A percentile compares a stretch with the other conserved stretches of the same genome.
These are phyloP conservation scores for Amblyraja radiata DNA, from an alignment of 2,797 vertebrate genomes.

Conservation along the genomic window DNA sequence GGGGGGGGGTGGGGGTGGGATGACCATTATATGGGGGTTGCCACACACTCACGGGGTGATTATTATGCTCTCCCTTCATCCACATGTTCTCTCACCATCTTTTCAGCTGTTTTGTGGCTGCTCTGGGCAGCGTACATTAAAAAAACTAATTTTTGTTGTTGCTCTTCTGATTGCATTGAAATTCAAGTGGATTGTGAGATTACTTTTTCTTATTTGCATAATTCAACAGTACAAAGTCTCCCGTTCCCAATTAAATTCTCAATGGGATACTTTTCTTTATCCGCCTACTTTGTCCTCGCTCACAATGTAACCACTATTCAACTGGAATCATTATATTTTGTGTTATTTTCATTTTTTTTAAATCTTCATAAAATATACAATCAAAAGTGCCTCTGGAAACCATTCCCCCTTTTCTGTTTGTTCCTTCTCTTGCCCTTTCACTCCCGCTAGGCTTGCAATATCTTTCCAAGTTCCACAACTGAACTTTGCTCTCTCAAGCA, in stretches of 20 bases:
- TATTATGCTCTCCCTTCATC: no score
- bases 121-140: no score
- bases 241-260: not conserved
- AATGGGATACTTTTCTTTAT: not conserved
- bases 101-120: no score
- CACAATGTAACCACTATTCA: not conserved
- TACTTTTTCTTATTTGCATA: not conserved
- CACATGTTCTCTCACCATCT: no score
- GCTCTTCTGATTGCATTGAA: not conserved
- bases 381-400: not conserved
- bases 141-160: not conserved
- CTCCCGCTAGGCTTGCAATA: not conserved
- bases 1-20: no score
- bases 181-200: not conserved
- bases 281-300: not conserved
- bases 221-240: not conserved
- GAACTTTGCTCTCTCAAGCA: not conserved
- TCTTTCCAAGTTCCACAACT: slow-evolving; percentile 3
- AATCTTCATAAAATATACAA: not conserved
- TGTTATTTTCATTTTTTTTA: not conserved
- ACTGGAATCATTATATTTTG: not conserved
- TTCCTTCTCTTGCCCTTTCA: not conserved
- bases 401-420: not conserved
- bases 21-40: no score
- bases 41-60: no score